Evolutionary conservation across 2,797 vertebrate species (phyloP).

Genomic region (Staurois parvus): DNA sequence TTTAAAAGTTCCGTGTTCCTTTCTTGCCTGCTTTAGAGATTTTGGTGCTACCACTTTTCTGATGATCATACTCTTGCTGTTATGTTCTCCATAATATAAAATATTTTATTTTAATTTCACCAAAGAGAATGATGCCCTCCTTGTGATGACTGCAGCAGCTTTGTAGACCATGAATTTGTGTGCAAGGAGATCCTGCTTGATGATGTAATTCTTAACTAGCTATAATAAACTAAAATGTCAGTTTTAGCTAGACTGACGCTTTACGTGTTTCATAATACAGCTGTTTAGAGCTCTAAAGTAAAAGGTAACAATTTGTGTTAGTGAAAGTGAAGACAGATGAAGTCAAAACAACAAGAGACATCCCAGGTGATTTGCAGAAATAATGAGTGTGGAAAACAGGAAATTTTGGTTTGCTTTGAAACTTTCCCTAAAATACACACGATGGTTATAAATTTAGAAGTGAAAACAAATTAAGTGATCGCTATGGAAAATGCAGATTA

Average conservation of each 20-base stretch:
- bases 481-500: slow-evolving; percentile 3
- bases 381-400: background rate
- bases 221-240: background rate
- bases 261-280: background rate
- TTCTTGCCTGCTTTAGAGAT: background rate
- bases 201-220: too few relatives aligned
- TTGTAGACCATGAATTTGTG: background rate
- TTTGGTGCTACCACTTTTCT: background rate
- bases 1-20: too few relatives aligned
- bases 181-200: too few relatives aligned
- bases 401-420: background rate
- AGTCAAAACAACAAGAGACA: background rate
- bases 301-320: background rate
- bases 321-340: slow-evolving; percentile 11
- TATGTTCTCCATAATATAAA: background rate
- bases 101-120: background rate
- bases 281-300: background rate
- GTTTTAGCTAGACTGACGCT: background rate
- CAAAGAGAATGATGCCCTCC: background rate
- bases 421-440: slow-evolving; percentile 2
- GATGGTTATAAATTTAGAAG: slow-evolving; percentile 15
- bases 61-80: background rate
- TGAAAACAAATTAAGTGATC: slow-evolving; percentile 20
- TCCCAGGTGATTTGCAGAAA: background rate
- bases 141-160: background rate